Base-by-base conservation (phyloP, 1,140 invertebrate species). In the Gryllus bimaculatus region DNA sequence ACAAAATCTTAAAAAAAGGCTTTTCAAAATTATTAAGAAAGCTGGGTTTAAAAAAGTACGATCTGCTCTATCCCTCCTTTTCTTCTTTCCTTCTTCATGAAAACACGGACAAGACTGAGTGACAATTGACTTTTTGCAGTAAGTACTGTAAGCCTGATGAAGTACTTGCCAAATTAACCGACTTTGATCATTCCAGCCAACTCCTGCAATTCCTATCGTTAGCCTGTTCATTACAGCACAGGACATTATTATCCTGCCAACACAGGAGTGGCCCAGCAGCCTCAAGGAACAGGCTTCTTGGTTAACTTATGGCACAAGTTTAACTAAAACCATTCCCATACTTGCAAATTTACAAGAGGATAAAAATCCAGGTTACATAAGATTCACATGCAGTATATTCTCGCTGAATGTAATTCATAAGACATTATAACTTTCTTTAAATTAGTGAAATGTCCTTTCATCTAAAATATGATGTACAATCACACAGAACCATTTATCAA, bases 81-180 rank as follows among this genome's bases (percentile, higher is more conserved):
- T 66, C 54, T 66, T 10, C 10, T 13, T 66, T 10, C 10, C 10
- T 66, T 13, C 54, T 13, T 66, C 54, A 66, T 66, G 54, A 13
- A 66, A 13, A 66, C 26, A 39, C 26, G 26, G 26, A 39, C 26
- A 39, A 39, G 26, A 39, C 26, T 39, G 54, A 13, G 10, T 66
- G 54, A 13, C 10, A 66, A 66, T 66, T 66, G 54, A 66, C 54
- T 66, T 18, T 18, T 39, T 66, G 10, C 54, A 66, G 54, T 66
- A 66, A 66, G 54, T 66, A 66, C 54, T 66, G 54, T 66, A 66
- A 10, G 54, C 54, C 54, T 66, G 54, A 66, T 66, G 54, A 66
- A 66, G 54, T 66, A 66, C 54, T 66, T 66, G 54, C 54, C 54
- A 66, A 66, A 66, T 66, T 66, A 18, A 66, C 54, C 54, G 54